phyloP scores from a whole-genome alignment of 1,140 invertebrate species.

The Micrasema minimum region DNA sequence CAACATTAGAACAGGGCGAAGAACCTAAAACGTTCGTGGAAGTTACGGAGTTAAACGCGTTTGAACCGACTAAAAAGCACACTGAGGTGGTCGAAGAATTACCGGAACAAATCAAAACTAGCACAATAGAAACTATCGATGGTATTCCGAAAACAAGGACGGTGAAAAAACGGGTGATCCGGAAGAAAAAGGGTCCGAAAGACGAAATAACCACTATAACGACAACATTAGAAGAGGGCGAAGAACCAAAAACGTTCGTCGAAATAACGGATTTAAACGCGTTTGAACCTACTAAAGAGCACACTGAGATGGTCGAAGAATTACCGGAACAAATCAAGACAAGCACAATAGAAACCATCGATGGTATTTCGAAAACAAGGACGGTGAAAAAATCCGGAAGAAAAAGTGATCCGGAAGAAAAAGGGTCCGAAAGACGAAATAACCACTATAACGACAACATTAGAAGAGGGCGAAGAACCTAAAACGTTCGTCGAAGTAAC shows the following conservation, averaged over 20 bases:
- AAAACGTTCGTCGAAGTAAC: not conserved
- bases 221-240: not conserved
- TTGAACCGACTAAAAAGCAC: not conserved
- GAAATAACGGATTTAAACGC: not conserved
- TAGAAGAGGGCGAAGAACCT: not conserved
- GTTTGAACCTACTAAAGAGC: no score
- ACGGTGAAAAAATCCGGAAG: not conserved
- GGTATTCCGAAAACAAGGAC: not conserved
- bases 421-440: not conserved
- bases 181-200: not conserved
- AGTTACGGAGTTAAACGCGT: not conserved
- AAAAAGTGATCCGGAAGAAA: no score
- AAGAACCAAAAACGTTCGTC: not conserved
- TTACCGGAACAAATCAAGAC: not conserved
- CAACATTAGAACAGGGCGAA: not conserved
- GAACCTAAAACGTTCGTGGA: not conserved
- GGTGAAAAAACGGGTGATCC: not conserved
- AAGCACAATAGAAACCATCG: not conserved
- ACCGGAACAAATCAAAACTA: conserved; percentile 4
- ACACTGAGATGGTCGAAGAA: not conserved
- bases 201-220: not conserved
- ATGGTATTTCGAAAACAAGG: conserved; percentile 31
- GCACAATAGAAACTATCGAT: not conserved
- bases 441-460: not conserved
- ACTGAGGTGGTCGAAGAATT: conserved; percentile 1